phyloP scores from a whole-genome alignment of 2,113 vertebrate genomes.

The Chaenocephalus aceratus region DNA sequence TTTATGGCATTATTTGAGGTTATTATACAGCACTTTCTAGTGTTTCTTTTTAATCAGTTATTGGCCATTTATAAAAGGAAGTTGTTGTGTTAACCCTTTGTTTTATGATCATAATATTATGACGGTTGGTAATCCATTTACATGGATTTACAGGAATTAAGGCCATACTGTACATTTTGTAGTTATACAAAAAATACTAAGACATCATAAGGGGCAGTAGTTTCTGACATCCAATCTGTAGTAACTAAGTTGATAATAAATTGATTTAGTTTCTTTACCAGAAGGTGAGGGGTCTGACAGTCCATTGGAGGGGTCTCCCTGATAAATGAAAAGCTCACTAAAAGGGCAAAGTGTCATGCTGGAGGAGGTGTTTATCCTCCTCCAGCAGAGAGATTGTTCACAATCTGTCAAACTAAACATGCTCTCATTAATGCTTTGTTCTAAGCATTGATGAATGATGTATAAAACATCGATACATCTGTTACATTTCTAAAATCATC shows the following conservation, averaged over 20 bases:
- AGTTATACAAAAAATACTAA: not conserved
- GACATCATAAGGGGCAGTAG: not conserved
- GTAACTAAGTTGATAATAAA: slow-evolving; percentile 1
- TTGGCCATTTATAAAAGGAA: not conserved
- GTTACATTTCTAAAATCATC: not conserved
- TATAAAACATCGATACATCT: slow-evolving; percentile 1
- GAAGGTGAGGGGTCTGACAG: not conserved
- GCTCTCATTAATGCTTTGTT: not conserved
- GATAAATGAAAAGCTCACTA: not conserved
- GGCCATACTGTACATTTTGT: not conserved
- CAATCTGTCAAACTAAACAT: slow-evolving; percentile 20
- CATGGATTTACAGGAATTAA: no score
- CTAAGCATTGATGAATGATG: not conserved
- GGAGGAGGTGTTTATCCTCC: not conserved
- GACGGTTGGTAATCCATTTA: not conserved
- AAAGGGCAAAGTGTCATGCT: not conserved
- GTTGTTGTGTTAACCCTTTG: not conserved
- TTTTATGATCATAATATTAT: not conserved
- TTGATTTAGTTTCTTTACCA: not conserved
- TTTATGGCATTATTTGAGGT: not conserved
- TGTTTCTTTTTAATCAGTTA: not conserved
- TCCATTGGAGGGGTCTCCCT: not conserved
- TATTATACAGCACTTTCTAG: not conserved
- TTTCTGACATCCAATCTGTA: not conserved
- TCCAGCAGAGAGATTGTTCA: not conserved